A percentile compares a stretch with the other conserved stretches of the same genome.
Evolutionary conservation across 37 sponge, comb jelly and placozoan species (phyloP).

Genomic region (Hexactinellida sp.): DNA sequence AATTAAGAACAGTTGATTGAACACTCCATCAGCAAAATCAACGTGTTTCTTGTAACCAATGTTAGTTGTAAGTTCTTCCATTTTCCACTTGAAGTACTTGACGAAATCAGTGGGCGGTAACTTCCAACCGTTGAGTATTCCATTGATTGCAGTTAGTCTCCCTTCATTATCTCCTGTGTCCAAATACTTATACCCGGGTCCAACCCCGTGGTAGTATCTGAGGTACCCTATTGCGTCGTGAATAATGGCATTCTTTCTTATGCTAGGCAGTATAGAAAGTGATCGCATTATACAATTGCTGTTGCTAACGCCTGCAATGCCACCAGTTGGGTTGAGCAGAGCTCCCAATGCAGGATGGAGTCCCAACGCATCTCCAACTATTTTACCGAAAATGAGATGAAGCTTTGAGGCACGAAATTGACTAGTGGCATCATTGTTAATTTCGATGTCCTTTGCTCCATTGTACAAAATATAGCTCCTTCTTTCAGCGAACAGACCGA

Average conservation of each 20-base stretch:
- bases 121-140: background rate
- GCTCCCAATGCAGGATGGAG: background rate
- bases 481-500: background rate
- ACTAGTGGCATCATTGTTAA: background rate
- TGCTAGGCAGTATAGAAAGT: background rate
- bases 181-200: background rate
- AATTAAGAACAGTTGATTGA: too few relatives aligned
- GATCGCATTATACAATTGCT: background rate
- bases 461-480: background rate
- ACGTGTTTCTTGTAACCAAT: background rate
- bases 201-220: background rate
- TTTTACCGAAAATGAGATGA: background rate
- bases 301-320: background rate
- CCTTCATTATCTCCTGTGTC: background rate
- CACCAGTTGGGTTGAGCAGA: background rate
- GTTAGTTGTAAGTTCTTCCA: background rate
- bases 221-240: background rate
- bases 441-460: background rate
- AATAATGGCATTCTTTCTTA: background rate
- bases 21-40: background rate
- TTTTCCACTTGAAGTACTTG: background rate
- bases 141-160: background rate
- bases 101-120: background rate
- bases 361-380: conserved; percentile 5
- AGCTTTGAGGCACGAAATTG: background rate